A percentile compares a stretch with the other conserved stretches of the same genome.
These are phyloP conservation scores for Halcyon leucocephala DNA, from an alignment of 2,797 vertebrate genomes.

Conservation along the genomic window DNA sequence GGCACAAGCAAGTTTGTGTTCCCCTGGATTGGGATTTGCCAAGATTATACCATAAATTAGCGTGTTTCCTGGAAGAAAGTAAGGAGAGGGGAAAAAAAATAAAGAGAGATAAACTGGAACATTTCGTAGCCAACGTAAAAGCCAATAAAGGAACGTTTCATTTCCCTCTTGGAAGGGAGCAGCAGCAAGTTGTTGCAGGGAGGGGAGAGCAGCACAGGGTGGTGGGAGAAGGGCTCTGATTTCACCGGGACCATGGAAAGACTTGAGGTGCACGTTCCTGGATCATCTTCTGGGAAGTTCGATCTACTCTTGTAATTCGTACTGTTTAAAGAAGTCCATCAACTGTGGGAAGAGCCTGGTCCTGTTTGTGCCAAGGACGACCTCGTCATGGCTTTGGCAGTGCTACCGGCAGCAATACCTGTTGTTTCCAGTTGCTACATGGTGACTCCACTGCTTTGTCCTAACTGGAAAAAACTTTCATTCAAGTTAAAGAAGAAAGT, in stretches of 20 bases:
- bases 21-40: conserved; percentile 43
- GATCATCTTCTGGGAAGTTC: background rate
- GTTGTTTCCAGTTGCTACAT: background rate
- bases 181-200: background rate
- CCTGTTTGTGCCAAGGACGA: background rate
- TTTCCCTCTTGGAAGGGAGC: background rate
- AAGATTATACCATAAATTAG: conserved; percentile 56
- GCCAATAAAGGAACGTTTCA: conserved; percentile 36
- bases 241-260: background rate
- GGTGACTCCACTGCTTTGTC: background rate
- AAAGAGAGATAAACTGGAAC: conserved; percentile 13
- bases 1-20: conserved; percentile 41
- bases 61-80: conserved; percentile 49
- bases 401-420: background rate
- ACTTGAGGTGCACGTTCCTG: background rate
- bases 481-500: background rate
- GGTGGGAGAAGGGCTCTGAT: background rate
- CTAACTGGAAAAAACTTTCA: background rate
- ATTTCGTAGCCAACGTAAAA: conserved; percentile 31
- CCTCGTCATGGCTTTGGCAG: background rate
- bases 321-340: background rate
- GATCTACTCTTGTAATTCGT: background rate
- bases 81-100: background rate
- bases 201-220: background rate
- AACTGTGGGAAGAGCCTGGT: background rate